These are phyloP conservation scores for Rhynchophorus ferrugineus DNA, from an alignment of 1,140 invertebrate species.

Conservation along the genomic window DNA sequence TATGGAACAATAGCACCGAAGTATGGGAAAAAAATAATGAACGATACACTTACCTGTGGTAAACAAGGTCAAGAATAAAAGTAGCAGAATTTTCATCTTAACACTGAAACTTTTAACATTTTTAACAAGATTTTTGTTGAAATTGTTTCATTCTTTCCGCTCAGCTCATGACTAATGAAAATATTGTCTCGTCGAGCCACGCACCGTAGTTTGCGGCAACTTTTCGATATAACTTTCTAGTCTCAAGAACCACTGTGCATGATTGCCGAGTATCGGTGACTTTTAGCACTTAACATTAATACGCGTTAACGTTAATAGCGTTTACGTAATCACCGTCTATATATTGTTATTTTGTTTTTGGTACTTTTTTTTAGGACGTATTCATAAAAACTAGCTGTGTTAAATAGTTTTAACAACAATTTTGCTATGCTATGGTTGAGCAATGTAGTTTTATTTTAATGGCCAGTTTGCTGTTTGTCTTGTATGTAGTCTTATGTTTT, in stretches of 20 bases:
- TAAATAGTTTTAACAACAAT: no score
- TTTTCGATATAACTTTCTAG: not conserved
- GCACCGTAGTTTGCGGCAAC: not conserved
- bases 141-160: not conserved
- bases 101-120: not conserved
- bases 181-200: not conserved
- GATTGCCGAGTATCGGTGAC: not conserved
- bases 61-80: not conserved
- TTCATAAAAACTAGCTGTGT: no score
- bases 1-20: no score
- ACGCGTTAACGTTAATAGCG: no score
- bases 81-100: not conserved
- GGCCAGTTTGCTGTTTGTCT: no score
- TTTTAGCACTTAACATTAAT: not conserved
- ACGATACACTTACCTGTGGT: not conserved
- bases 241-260: not conserved
- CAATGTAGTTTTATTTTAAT: no score
- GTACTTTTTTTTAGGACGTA: no score
- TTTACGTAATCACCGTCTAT: no score
- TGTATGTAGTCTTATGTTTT: no score
- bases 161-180: not conserved
- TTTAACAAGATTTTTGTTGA: not conserved
- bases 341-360: no score
- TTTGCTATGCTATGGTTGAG: no score
- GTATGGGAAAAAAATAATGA: no score